Conservation (phyloP, 2,888 invertebrate genomes). For the Laothoe populi region DNA sequence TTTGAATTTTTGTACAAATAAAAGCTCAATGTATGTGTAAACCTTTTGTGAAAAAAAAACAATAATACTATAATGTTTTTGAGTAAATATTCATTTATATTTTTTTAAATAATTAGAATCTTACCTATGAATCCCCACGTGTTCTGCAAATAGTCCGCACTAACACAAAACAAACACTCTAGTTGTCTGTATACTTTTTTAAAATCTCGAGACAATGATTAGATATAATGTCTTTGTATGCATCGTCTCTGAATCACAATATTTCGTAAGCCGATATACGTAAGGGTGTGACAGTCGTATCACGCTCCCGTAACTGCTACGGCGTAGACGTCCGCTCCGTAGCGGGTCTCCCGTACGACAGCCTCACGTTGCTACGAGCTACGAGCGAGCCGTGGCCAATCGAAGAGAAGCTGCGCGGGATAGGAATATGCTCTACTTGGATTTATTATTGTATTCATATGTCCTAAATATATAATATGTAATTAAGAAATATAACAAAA, state of each 20-base stretch:
- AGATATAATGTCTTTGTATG: constrained; percentile 9
- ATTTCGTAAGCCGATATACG: constrained; percentile 40
- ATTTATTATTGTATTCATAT: not conserved
- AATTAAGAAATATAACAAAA: too few species aligned
- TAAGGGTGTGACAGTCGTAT: constrained; percentile 73
- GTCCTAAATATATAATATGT: not conserved
- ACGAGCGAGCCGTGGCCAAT: constrained; percentile 81
- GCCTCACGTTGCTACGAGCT: constrained; percentile 82
- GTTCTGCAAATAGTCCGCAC: constrained; percentile 50
- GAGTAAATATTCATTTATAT: too few species aligned
- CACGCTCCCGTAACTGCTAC: constrained; percentile 68
- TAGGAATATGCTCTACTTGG: constrained; percentile 64
- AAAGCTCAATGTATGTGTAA: not conserved
- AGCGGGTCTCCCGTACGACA: constrained; percentile 79
- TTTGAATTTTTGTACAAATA: not conserved
- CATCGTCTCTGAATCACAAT: constrained; percentile 19
- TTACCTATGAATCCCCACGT: constrained; percentile 58
- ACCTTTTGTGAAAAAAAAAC: not conserved
- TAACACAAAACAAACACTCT: constrained; percentile 57
- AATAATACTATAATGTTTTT: too few species aligned
- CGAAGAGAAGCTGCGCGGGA: constrained; percentile 78
- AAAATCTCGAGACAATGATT: constrained; percentile 5
- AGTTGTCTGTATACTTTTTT: constrained; percentile 25
- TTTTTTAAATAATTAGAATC: constrained; percentile 35
- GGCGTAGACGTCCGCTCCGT: constrained; percentile 78